Conservation (phyloP, 2,113 vertebrate genomes). For the Nymphicus hollandicus region DNA sequence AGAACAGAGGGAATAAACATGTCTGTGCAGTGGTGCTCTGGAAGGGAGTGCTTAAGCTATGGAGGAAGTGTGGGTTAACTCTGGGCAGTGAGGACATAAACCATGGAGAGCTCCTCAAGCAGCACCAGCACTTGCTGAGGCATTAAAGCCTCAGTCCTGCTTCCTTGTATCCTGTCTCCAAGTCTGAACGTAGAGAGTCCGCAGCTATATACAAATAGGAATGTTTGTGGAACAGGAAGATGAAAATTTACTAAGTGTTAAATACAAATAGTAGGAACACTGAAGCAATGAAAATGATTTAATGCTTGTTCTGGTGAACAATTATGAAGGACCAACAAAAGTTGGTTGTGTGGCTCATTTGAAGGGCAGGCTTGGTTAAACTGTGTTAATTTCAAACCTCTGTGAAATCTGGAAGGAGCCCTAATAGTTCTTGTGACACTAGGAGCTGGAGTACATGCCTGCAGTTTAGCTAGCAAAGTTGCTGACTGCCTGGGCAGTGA, state of each 20-base stretch:
- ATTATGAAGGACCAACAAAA: background rate
- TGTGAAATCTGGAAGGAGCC: background rate
- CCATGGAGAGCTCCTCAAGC: background rate
- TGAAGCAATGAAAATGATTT: background rate
- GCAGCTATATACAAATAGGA: background rate
- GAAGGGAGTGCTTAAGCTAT: background rate
- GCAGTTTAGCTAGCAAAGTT: background rate
- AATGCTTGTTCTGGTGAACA: background rate
- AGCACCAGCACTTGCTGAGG: background rate
- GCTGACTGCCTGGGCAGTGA: background rate
- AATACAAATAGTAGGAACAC: background rate
- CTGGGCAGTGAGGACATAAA: background rate
- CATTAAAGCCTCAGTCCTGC: background rate
- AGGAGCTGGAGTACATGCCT: background rate
- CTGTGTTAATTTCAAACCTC: background rate
- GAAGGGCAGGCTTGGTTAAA: background rate
- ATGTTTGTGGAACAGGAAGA: background rate
- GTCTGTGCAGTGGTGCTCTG: background rate
- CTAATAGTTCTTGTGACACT: background rate
- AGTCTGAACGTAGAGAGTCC: background rate
- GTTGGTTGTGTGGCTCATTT: background rate
- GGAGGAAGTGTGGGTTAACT: background rate
- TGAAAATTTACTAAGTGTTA: background rate
- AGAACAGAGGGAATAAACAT: background rate
- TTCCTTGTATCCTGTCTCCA: background rate